Evolutionary conservation across 2,113 vertebrate species (phyloP).

Genomic region (Menura novaehollandiae): DNA sequence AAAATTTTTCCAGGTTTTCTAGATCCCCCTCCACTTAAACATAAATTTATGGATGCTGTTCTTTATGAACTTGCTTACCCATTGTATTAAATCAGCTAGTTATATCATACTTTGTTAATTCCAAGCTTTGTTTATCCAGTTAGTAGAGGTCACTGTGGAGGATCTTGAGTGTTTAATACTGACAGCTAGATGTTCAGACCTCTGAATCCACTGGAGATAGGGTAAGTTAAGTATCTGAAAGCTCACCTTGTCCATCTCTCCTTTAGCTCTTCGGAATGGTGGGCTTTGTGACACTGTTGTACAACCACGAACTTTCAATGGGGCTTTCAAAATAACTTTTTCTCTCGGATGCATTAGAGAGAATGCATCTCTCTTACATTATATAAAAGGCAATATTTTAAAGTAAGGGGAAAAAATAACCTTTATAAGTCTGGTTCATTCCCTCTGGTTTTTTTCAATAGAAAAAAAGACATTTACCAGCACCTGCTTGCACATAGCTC

Average conservation of each 20-base stretch:
- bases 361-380: background rate
- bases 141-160: background rate
- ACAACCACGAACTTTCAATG: rapidly evolving
- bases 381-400: background rate
- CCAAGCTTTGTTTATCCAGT: background rate
- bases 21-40: background rate
- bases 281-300: background rate
- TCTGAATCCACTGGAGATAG: background rate
- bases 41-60: background rate
- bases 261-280: background rate
- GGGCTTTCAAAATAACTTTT: background rate
- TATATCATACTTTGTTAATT: background rate
- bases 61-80: background rate
- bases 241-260: background rate
- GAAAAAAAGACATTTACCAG: background rate
- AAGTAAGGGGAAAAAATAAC: background rate
- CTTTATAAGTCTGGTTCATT: background rate
- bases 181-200: background rate
- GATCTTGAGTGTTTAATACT: background rate
- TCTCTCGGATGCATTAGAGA: background rate
- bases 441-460: rapidly evolving
- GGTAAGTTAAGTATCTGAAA: background rate
- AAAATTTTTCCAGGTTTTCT: background rate
- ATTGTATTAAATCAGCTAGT: background rate
- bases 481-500: background rate